phyloP scores from a whole-genome alignment of 2,113 vertebrate genomes.

The Coregonus clupeaformis region DNA sequence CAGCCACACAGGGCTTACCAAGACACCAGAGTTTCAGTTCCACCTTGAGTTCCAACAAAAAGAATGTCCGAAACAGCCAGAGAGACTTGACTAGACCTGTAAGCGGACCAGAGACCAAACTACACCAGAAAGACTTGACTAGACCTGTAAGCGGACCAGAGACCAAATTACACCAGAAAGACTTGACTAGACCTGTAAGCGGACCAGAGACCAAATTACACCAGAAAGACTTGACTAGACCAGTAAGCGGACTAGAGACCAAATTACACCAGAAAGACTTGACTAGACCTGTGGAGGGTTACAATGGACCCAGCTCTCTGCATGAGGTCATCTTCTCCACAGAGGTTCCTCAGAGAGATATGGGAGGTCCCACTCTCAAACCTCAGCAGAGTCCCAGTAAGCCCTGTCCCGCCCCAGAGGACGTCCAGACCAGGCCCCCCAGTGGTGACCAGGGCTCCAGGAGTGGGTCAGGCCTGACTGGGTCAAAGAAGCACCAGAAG shows the following conservation, averaged over 20 bases:
- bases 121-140: neutral
- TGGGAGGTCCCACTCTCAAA: constrained; percentile 38
- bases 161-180: constrained; percentile 41
- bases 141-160: constrained; percentile 23
- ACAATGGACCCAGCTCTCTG: constrained; percentile 37
- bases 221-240: constrained; percentile 48
- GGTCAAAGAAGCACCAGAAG: constrained; percentile 33
- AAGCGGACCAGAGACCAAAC: constrained; percentile 19
- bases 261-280: too few relatives aligned
- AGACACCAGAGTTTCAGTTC: constrained; percentile 21
- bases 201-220: constrained; percentile 20
- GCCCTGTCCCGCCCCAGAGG: constrained; percentile 30
- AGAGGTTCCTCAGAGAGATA: constrained; percentile 51
- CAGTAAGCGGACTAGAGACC: constrained; percentile 24
- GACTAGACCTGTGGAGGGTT: constrained; percentile 38
- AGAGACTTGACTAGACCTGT: constrained; percentile 44
- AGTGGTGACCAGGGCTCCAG: neutral
- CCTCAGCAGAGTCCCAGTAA: constrained; percentile 31
- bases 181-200: constrained; percentile 33
- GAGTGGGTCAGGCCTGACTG: constrained; percentile 19
- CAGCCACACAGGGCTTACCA: constrained; percentile 48
- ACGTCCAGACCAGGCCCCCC: constrained; percentile 26
- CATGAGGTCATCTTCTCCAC: constrained; percentile 64
- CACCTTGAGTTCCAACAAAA: constrained; percentile 52
- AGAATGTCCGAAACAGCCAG: constrained; percentile 51